A percentile compares a stretch with the other conserved stretches of the same genome.
phyloP scores from a whole-genome alignment of 2,888 invertebrate species.

The Andrena dorsata region DNA sequence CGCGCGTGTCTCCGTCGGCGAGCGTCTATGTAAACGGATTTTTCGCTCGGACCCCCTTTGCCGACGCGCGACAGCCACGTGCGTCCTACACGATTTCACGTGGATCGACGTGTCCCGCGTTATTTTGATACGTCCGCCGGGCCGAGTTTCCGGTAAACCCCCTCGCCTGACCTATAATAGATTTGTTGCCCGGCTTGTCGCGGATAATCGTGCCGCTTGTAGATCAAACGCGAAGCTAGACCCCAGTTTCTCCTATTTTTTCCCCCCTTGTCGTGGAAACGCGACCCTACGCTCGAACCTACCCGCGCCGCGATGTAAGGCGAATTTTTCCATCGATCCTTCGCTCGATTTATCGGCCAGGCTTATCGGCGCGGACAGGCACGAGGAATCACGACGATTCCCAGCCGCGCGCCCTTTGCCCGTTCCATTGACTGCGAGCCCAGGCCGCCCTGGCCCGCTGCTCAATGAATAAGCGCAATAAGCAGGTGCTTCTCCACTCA shows the following conservation, averaged over 20 bases:
- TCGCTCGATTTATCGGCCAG: background rate
- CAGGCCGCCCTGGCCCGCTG: constrained; percentile 25
- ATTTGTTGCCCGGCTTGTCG: constrained; percentile 40
- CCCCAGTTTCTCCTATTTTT: background rate
- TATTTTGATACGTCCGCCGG: constrained; percentile 3
- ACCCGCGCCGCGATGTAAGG: constrained; percentile 4
- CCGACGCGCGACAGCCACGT: constrained; percentile 25
- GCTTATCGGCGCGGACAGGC: background rate
- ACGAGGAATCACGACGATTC: background rate
- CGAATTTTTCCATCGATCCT: constrained; percentile 2
- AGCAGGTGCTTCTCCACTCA: constrained; percentile 75
- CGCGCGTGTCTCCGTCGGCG: constrained; percentile 48
- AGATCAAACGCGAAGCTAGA: constrained; percentile 31
- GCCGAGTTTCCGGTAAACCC: background rate
- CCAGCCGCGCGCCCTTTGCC: constrained; percentile 8
- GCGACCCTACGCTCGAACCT: constrained; percentile 6
- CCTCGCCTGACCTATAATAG: constrained; percentile 22
- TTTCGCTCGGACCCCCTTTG: constrained; percentile 31
- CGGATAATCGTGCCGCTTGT: constrained; percentile 27
- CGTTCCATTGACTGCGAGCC: constrained; percentile 25
- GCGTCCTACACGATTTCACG: constrained; percentile 38
- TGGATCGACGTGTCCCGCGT: constrained; percentile 22
- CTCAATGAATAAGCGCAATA: constrained; percentile 68
- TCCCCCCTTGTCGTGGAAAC: constrained; percentile 21
- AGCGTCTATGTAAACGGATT: constrained; percentile 36